Percentiles rank a stretch among this genome's conserved stretches.
Conservation (phyloP, 2,797 vertebrate genomes). For the Ctenopoma multispine region DNA sequence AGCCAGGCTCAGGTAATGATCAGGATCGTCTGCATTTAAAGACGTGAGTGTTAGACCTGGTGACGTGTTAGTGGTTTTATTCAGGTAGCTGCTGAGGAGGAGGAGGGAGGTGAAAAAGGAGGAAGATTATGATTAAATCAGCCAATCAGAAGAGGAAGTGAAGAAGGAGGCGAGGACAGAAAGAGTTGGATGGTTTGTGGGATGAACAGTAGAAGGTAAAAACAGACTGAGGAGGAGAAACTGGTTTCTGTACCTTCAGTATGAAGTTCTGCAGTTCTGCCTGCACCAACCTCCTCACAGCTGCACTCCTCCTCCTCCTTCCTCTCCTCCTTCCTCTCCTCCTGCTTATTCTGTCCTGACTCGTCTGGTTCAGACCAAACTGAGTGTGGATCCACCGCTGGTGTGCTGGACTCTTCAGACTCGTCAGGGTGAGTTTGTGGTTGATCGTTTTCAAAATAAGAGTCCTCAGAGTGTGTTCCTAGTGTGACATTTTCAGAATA, state of each 20-base stretch:
- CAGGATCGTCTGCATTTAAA: background rate
- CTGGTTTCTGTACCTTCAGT: conserved; percentile 65
- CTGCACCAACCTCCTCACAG: conserved; percentile 45
- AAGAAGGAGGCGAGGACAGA: conserved; percentile 26
- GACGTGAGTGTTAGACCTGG: background rate
- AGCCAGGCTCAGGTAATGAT: too few species aligned
- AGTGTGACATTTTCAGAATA: conserved; percentile 5
- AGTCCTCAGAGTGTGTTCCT: background rate
- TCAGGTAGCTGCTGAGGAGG: too few species aligned
- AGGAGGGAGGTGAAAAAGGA: background rate
- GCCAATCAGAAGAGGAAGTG: conserved; percentile 19
- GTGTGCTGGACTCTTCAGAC: background rate
- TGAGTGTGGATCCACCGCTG: background rate
- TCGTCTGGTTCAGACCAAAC: background rate
- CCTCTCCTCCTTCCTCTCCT: conserved; percentile 2
- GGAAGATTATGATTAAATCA: too few species aligned
- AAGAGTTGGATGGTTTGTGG: conserved; percentile 14
- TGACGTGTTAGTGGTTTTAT: background rate
- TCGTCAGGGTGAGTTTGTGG: background rate
- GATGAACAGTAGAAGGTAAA: conserved; percentile 14
- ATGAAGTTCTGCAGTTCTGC: conserved; percentile 42
- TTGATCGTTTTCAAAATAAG: conserved; percentile 1
- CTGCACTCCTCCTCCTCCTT: background rate
- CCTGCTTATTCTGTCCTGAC: background rate
- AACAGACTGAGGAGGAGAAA: conserved; percentile 22